Base-by-base conservation (phyloP, 2,888 invertebrate species). In the Agelastica alni region DNA sequence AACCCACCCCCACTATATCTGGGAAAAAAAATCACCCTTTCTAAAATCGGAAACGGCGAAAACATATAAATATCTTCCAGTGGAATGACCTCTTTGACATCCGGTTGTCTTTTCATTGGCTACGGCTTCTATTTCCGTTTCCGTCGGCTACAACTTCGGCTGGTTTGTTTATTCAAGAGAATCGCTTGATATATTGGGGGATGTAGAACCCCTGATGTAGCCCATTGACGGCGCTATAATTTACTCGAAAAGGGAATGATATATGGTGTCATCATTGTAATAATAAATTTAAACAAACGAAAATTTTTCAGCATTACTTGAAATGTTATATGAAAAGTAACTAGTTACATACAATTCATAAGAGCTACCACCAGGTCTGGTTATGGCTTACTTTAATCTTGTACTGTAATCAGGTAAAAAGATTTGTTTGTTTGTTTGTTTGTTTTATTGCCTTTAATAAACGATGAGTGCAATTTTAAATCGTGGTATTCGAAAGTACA, bases 51-150 rank as follows among this genome's bases (percentile, higher is more conserved):
- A 65, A 66, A 64, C 64, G 65, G 64, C 68, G 66, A 70, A 73
- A 72, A 72, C 70, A 71, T 72, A 74, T 73, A 74, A 73, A 74
- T 73, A 71, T 72, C 72, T 72, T 73, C 72, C 72, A 72, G 68
- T 67, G 70, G 72, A 73, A 73, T 70, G 72, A 73, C 71, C 71
- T 70, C 69, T 72, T 70, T 72, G 69, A 70, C 72, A 70, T 70
- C 71, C 70, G 72, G 69, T 67, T 68, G 65, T 70, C 69, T 69
- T 61, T 68, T 70, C 67, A 73, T 71, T 72, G 70, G 73, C 66
- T 68, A 64, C 64, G 67, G 66, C 64, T 60, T 65, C 64, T 67
- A 69, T 70, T 72, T 72, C 73, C 72, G 71, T 56, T 73, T 72
- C 73, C 72, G 72, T 62, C 69, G 70, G 61, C 68, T 7, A 16